Base-by-base conservation (phyloP, 2,797 vertebrate genomes). In the Poecilia gillii region DNA sequence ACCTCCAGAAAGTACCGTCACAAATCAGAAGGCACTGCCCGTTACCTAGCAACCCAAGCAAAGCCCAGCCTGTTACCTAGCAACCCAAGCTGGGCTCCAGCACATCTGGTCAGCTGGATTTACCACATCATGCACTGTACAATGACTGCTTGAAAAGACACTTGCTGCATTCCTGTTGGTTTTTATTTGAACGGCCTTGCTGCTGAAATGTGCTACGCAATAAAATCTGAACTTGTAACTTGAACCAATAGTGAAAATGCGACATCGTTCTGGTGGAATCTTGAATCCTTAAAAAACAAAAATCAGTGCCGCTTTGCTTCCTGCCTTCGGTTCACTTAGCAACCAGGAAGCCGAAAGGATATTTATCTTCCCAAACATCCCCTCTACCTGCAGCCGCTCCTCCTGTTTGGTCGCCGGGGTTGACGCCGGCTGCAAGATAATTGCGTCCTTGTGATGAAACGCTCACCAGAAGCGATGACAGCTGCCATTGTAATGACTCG, bases 371-470 rank as follows among this genome's bases (percentile, higher is more conserved):
- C 70, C 46, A 77, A 43, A 75, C 57, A 0, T 51, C 1, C 1
- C n/a, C 51, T 6, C 18, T 20, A 18, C 33, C 59, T 64, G 68
- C 68, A 71, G 68, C 68, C 1, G 12, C 6, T 36, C 20, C 71
- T 33, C 14, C 9, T 0, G 13, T 33, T 28, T 6, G 1, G 76
- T 78, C 80, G 77, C 11, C 20, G 43, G n/a, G 68, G 46, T 66
- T 41, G 0, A 59, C 0, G 9, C 72, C 74, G 14, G 70, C 70
- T 77, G 73, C 57, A 76, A 76, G 79, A 82, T 82, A 80, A 82
- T 74, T 78, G 79, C 4, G 7, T 73, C 77, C 77, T 73, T 73
- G 75, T 80, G 75, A 73, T 73, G 49, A 85, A 79, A 84, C 12
- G 23, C 46, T 73, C 11, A 49, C 12, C 72, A 39, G 64, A 25